These are phyloP conservation scores for Isurus oxyrinchus DNA, from an alignment of 2,113 vertebrate genomes.

Conservation along the genomic window DNA sequence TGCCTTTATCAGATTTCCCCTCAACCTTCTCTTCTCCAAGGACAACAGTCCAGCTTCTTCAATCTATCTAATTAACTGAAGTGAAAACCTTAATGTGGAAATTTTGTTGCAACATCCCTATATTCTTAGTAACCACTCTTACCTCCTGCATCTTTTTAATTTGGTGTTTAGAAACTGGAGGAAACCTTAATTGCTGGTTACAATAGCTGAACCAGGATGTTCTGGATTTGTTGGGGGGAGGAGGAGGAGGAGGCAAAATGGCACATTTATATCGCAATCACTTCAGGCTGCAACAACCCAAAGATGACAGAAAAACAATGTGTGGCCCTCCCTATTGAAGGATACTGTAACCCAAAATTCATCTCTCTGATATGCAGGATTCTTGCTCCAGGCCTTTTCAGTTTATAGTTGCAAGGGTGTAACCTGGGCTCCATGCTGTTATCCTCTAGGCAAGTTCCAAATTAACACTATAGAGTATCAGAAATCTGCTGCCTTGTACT, in stretches of 20 bases:
- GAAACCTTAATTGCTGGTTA: neutral
- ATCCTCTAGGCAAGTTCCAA: neutral
- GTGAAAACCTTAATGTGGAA: neutral
- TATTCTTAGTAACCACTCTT: neutral
- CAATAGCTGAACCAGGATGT: neutral
- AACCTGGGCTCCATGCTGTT: neutral
- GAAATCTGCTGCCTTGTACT: neutral
- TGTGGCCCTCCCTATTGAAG: neutral
- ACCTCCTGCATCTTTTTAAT: neutral
- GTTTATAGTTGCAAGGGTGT: neutral
- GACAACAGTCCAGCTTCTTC: neutral
- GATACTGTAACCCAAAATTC: neutral
- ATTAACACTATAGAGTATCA: neutral
- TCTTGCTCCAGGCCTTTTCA: neutral
- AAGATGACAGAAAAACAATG: neutral
- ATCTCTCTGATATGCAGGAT: neutral
- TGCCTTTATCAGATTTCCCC: neutral
- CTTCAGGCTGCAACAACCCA: neutral
- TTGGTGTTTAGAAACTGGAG: conserved; percentile 15
- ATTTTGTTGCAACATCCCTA: neutral
- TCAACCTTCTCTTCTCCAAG: neutral
- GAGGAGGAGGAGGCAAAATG: neutral
- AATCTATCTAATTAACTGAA: neutral
- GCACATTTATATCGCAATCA: neutral
- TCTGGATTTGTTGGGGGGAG: neutral